phyloP scores from a whole-genome alignment of 1,140 invertebrate genomes.

The Hyles euphorbiae region DNA sequence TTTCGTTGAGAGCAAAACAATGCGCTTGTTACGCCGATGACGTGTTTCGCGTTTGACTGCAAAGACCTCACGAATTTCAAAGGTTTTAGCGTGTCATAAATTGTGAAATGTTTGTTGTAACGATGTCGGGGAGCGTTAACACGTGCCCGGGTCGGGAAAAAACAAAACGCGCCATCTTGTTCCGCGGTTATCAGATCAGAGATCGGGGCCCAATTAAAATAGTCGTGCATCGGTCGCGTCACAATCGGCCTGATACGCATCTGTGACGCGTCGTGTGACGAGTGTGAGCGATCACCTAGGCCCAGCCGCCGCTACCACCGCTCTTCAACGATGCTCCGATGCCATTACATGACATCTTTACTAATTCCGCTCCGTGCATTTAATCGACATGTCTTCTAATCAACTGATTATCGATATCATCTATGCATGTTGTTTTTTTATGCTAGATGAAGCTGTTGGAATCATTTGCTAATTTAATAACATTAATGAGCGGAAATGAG shows the following conservation, averaged over 20 bases:
- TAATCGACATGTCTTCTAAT: no score
- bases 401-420: no score
- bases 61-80: conserved; percentile 19
- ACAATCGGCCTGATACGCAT: conserved; percentile 64
- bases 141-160: conserved; percentile 54
- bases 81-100: conserved; percentile 5
- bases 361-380: no score
- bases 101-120: conserved; percentile 18
- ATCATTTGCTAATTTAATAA: no score
- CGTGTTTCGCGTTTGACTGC: conserved; percentile 25
- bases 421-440: no score
- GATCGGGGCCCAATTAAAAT: conserved; percentile 72
- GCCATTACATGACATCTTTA: no score
- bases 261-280: conserved; percentile 43
- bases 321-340: no score
- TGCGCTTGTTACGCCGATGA: conserved; percentile 17
- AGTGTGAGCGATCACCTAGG: conserved; percentile 63
- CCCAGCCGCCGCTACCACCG: conserved; percentile 17
- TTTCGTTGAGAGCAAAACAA: conserved; percentile 35
- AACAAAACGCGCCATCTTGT: conserved; percentile 62
- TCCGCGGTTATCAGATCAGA: conserved; percentile 57
- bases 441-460: no score
- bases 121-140: conserved; percentile 46
- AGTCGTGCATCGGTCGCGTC: conserved; percentile 69
- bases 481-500: no score